phyloP scores from a whole-genome alignment of 2,113 vertebrate genomes.

The Paramormyrops kingsleyae region DNA sequence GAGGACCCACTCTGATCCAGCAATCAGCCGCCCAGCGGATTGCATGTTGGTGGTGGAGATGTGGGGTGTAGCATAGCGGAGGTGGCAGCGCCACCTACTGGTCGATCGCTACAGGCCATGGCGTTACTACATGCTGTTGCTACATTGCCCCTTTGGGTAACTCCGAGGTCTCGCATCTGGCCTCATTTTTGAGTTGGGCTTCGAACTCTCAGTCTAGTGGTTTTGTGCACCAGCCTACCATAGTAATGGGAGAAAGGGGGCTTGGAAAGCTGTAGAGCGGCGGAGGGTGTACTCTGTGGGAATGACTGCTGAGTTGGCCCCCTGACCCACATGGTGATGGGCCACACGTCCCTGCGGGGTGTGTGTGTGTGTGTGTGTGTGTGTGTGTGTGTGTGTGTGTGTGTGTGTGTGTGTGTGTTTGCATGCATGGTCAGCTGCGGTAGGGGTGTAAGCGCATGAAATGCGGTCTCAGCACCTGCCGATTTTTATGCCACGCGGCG shows the following conservation, averaged over 20 bases:
- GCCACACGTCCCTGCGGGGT: neutral
- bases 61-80: neutral
- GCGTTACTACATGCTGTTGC: neutral
- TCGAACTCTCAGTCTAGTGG: neutral
- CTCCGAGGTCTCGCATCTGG: neutral
- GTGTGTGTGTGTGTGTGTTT: neutral
- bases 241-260: neutral
- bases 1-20: neutral
- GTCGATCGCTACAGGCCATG: neutral
- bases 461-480: slow-evolving; percentile 14
- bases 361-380: neutral
- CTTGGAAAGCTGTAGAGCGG: no score
- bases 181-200: neutral
- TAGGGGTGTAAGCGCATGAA: neutral
- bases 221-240: neutral
- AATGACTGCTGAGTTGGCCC: neutral
- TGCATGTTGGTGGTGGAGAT: neutral
- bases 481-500: neutral
- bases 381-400: neutral
- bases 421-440: neutral
- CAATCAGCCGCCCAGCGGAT: neutral
- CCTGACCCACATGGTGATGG: neutral
- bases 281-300: neutral
- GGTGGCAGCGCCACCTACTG: neutral
- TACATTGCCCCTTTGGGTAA: neutral